phyloP scores from a whole-genome alignment of 2,797 vertebrate genomes.

The Hozukius guyotensis region DNA sequence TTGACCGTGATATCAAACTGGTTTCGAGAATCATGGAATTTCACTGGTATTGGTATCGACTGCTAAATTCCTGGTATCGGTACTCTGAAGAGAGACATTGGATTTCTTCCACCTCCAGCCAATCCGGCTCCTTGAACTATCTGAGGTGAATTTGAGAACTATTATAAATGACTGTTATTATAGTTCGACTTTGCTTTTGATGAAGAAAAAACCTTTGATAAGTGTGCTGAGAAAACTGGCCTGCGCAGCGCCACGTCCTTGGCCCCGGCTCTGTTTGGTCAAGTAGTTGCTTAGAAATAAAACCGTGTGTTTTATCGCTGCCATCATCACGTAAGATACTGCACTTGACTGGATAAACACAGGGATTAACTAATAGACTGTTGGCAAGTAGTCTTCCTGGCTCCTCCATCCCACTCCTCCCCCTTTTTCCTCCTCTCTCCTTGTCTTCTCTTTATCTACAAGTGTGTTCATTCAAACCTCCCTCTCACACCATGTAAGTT shows the following conservation, averaged over 20 bases:
- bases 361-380: slow-evolving; percentile 78
- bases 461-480: background rate
- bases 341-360: slow-evolving; percentile 79
- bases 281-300: slow-evolving; percentile 85
- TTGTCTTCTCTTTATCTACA: background rate
- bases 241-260: slow-evolving; percentile 33
- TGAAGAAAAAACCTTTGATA: slow-evolving; percentile 8
- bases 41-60: no score
- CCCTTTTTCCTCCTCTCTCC: background rate
- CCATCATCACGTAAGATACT: slow-evolving; percentile 79
- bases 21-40: no score
- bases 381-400: slow-evolving; percentile 59
- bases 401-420: slow-evolving; percentile 5
- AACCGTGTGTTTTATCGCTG: slow-evolving; percentile 77
- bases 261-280: slow-evolving; percentile 76
- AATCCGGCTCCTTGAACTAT: background rate
- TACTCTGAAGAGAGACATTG: background rate
- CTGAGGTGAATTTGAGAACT: background rate
- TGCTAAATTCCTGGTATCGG: no score
- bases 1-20: no score
- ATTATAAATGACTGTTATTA: background rate
- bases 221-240: background rate
- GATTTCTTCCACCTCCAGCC: background rate
- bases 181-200: background rate
- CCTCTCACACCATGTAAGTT: background rate